Evolutionary conservation across 37 sponge, comb jelly and placozoan genomes (phyloP), one percentile per base, ranked within the genome.

Genomic region (Oscarella lobularis): DNA sequence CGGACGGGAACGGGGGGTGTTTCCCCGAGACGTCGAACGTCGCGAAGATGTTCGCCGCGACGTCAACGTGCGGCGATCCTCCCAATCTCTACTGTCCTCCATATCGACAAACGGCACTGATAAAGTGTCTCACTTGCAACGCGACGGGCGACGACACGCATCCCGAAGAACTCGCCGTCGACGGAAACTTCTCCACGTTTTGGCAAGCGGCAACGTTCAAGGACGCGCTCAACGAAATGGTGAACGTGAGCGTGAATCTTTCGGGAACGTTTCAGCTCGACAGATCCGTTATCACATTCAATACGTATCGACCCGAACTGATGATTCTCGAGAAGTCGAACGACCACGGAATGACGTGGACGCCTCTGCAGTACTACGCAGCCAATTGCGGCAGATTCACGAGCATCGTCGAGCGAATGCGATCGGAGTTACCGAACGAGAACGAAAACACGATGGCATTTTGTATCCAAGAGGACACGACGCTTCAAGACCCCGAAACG

Each of bases 321-420:
- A 14, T 14, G 6, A 20, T 14, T 32, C 71, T 68, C 5, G 71
- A 68, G 71, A 29, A 68, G 6, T 68, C 71, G 29, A 68, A 5
- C 33, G 71, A 68, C 31, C 6, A 68, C 31, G 71, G 71, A 4
- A 5, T 68, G 6, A 68, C 71, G 29, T 68, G 71, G 71, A 29
- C 71, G 29, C 35, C 33, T 35, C 33, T 34, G 5, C 6, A 68
- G 29, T 68, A 29, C 71, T 68, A 68, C 31, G 71, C 71, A 5
- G 6, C 20, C 60, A 9, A 9, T 48, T 48, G 60, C 60, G 14
- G 20, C 9, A 48, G 20, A 27, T 48, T 48, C 14, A 20, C 20
- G 60, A 20, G 14, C 14, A 20, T 48, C 20, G 60, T 9, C 9
- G 60, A 48, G 60, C 60, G 60, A 48, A 48, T 48, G 60, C 20